Evolutionary conservation across 2,113 vertebrate genomes (phyloP).

Genomic region (Equus przewalskii): DNA sequence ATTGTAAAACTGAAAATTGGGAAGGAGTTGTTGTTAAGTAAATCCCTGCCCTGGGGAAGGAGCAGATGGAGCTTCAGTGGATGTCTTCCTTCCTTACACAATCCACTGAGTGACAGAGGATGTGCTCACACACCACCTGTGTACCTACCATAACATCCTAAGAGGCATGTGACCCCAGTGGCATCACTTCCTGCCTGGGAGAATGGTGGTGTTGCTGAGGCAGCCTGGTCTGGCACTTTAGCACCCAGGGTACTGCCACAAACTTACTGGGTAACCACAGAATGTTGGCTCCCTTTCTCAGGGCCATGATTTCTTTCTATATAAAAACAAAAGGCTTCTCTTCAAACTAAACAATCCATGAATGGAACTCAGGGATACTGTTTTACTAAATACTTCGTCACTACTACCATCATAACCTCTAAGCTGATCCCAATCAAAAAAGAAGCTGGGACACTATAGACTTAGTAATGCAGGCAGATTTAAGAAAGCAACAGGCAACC

Average conservation of each 20-base stretch:
- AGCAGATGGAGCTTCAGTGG: not conserved
- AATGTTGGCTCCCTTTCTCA: not conserved
- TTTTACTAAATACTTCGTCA: conserved; percentile 25
- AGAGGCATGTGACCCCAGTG: not conserved
- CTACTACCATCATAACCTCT: not conserved
- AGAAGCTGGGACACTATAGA: not conserved
- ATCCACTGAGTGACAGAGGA: not conserved
- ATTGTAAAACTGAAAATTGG: not conserved
- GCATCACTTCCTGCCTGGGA: not conserved
- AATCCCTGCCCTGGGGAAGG: not conserved
- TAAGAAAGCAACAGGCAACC: not conserved
- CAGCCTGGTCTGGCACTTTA: not conserved
- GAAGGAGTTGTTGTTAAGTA: conserved; percentile 22
- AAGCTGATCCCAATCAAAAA: not conserved
- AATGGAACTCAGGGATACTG: not conserved
- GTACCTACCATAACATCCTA: not conserved
- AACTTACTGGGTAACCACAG: not conserved
- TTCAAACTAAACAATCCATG: not conserved
- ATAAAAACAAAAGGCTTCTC: conserved; percentile 19
- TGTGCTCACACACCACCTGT: not conserved
- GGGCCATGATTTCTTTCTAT: not conserved
- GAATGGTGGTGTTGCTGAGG: not conserved
- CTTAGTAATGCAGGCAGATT: not conserved
- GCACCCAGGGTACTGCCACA: not conserved
- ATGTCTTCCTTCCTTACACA: not conserved